phyloP scores from a whole-genome alignment of 2,113 vertebrate species.

The Pongo abelii region DNA sequence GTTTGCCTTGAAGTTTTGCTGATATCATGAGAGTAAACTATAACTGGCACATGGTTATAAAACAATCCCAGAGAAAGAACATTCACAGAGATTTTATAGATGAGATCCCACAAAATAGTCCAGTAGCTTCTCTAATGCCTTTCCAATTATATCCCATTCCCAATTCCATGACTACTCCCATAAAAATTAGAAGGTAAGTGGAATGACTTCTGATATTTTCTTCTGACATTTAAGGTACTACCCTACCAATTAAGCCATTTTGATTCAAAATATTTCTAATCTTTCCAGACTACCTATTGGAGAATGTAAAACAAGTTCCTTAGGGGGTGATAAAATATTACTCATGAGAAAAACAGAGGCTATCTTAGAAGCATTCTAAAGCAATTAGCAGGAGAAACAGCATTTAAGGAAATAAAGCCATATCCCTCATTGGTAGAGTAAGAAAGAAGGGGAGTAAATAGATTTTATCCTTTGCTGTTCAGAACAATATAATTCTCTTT shows the following conservation, averaged over 20 bases:
- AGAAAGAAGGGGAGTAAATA: not conserved
- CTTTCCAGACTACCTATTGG: not conserved
- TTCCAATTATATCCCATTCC: not conserved
- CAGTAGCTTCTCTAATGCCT: not conserved
- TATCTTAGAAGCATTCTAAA: not conserved
- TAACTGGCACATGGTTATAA: not conserved
- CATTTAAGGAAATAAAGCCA: not conserved
- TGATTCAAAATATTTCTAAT: slow-evolving; percentile 3
- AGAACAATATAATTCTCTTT: not conserved
- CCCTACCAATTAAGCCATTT: not conserved
- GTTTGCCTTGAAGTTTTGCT: not conserved
- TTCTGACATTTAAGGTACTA: not conserved
- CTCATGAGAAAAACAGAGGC: not conserved
- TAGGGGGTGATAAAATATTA: not conserved
- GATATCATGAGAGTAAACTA: not conserved
- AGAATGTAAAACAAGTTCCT: not conserved
- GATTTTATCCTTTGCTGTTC: not conserved
- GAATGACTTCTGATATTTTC: not conserved
- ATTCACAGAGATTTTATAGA: not conserved
- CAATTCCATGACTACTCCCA: not conserved
- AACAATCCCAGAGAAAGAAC: not conserved
- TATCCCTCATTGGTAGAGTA: not conserved
- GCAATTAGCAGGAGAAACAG: not conserved
- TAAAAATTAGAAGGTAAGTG: not conserved
- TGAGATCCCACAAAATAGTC: not conserved